Evolutionary conservation across 2,888 invertebrate species (phyloP).

Genomic region (Spodoptera picta): DNA sequence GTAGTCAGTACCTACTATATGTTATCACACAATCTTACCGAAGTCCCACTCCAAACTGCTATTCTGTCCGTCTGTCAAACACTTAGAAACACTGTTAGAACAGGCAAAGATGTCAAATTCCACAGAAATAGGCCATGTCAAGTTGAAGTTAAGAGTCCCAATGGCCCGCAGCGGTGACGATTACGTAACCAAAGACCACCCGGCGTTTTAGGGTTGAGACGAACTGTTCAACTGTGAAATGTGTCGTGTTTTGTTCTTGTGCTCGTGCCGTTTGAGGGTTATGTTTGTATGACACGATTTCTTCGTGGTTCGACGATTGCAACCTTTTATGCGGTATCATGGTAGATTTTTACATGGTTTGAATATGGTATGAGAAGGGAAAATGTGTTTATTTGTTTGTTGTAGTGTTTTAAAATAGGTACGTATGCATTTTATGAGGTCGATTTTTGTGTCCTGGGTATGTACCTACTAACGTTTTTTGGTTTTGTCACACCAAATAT

Average conservation of each 20-base stretch:
- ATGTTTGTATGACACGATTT: constrained; percentile 31
- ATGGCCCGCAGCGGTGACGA: constrained; percentile 79
- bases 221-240: constrained; percentile 28
- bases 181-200: constrained; percentile 80
- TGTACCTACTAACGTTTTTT: too few relatives aligned
- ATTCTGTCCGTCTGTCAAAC: constrained; percentile 28
- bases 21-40: constrained; percentile 22
- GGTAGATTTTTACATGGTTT: too few relatives aligned
- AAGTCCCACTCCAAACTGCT: constrained; percentile 21
- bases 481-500: too few relatives aligned
- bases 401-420: too few relatives aligned
- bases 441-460: too few relatives aligned
- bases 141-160: constrained; percentile 82
- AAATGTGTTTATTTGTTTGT: too few relatives aligned
- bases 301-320: constrained; percentile 23
- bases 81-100: constrained; percentile 65
- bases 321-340: too few relatives aligned
- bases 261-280: constrained; percentile 29
- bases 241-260: constrained; percentile 21
- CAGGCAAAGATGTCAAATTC: constrained; percentile 79
- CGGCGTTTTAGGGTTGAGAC: constrained; percentile 68
- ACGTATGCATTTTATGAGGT: too few relatives aligned
- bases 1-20: too few relatives aligned
- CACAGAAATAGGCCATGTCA: constrained; percentile 84
- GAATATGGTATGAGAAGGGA: too few relatives aligned